Conservation (phyloP, 2,888 invertebrate genomes). For the Synanthedon andrenaeformis region DNA sequence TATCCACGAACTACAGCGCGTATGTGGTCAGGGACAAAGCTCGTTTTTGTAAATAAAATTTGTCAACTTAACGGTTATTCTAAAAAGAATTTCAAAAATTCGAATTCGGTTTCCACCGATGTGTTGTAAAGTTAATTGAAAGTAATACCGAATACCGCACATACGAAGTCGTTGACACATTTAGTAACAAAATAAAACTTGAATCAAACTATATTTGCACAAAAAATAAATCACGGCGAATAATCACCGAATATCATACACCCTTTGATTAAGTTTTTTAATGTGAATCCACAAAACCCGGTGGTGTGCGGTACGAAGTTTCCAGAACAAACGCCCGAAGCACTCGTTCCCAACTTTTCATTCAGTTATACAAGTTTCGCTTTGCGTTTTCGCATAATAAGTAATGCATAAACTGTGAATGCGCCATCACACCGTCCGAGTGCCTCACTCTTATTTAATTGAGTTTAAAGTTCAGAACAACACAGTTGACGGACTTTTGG, state of each 20-base stretch:
- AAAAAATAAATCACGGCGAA: too few species aligned
- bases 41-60: constrained; percentile 3
- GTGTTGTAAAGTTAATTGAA: too few species aligned
- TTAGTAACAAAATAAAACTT: too few species aligned
- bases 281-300: constrained; percentile 2
- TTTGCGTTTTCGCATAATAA: constrained; percentile 7
- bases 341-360: constrained; percentile 3
- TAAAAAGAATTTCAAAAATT: too few species aligned
- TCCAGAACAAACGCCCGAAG: constrained; percentile 4
- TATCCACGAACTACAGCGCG: too few species aligned
- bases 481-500: not conserved
- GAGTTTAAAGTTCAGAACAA: constrained; percentile 30
- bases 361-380: constrained; percentile 2
- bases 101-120: too few species aligned
- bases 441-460: constrained; percentile 23
- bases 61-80: not conserved
- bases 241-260: too few species aligned
- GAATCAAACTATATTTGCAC: too few species aligned
- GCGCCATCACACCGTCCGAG: not conserved
- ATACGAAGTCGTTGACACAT: too few species aligned
- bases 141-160: too few species aligned
- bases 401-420: constrained; percentile 10
- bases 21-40: too few species aligned
- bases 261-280: constrained; percentile 2
- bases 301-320: constrained; percentile 4